A percentile compares a stretch with the other conserved stretches of the same genome.
Evolutionary conservation across 1,140 invertebrate species (phyloP).

Genomic region (Bacillus rossius): DNA sequence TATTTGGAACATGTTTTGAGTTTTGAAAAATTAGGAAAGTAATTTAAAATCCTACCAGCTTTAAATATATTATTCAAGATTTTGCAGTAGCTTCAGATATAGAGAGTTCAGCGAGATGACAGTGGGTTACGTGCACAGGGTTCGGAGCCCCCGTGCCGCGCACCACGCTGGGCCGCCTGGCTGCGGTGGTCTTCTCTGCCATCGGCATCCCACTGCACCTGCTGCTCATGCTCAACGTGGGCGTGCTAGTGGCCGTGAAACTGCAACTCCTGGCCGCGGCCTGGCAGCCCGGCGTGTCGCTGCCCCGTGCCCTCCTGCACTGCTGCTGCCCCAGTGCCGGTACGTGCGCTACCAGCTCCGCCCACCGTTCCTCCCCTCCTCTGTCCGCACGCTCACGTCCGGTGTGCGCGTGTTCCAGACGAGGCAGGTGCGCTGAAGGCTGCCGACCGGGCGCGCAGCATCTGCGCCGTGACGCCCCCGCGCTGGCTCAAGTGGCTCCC

Average conservation of each 20-base stretch:
- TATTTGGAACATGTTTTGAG: too few relatives aligned
- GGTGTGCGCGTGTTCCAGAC: not conserved
- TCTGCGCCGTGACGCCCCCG: constrained; percentile 22
- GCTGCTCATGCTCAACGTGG: constrained; percentile 55
- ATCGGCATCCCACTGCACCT: constrained; percentile 56
- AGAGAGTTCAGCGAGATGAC: too few relatives aligned
- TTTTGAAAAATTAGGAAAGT: too few relatives aligned
- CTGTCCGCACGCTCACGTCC: too few relatives aligned
- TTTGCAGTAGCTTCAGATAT: too few relatives aligned
- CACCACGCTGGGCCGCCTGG: constrained; percentile 49
- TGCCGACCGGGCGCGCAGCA: not conserved
- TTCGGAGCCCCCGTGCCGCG: constrained; percentile 56
- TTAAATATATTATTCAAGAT: too few relatives aligned
- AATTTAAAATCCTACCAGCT: too few relatives aligned
- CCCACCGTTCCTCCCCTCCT: too few relatives aligned
- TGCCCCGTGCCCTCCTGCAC: not conserved
- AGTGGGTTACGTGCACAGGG: constrained; percentile 44
- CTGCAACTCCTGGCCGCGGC: constrained; percentile 40
- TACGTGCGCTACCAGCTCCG: too few relatives aligned
- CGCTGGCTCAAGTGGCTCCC: constrained; percentile 42
- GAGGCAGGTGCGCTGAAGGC: not conserved
- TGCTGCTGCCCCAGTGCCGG: not conserved
- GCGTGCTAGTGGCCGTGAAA: constrained; percentile 48
- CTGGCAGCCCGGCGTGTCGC: not conserved
- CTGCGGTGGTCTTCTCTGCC: constrained; percentile 51